Base-by-base conservation (phyloP, 2,797 vertebrate species). In the Todus mexicanus region DNA sequence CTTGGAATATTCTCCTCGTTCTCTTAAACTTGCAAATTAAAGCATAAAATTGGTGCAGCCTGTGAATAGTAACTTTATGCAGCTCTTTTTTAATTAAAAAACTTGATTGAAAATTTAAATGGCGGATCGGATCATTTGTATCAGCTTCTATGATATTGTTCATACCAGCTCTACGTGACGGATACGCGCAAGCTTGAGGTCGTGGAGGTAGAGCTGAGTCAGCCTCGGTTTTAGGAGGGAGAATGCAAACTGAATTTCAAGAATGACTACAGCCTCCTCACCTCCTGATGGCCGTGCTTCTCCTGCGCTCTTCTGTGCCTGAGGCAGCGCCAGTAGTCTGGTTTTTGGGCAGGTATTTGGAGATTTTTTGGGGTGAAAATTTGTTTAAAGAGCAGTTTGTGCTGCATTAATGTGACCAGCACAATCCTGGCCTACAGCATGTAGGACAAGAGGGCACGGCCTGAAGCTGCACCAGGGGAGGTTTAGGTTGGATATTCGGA, bases 61-160 rank as follows among this genome's bases (percentile, higher is more conserved):
- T 42, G 60, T 35, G 16, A 84, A 48, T 4, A 9, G 48, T 66
- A 92, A 93, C 66, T 56, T 72, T 87, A 91, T n/a, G 81, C 38
- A 91, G 90, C 33, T 56, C 94, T 92, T 88, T 94, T 93, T 89
- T 88, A 94, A 96, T 96, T 93, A 96, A 96, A 61, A 91, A 87
- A 16, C 66, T 47, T 87, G 75, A 92, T 40, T 84, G 84, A 92
- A 93, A 56, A 77, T 89, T 84, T 87, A 92, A 96, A 82, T 66
- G 78, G 72, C 17, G 9, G 76, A 82, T 88, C 54, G 47, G 43
- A 47, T 90, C 17, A 63, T 92, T 92, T 3, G 0, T n/a, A n/a
- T n/a, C n/a, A n/a, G n/a, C n/a, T n/a, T n/a, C n/a, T n/a, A n/a
- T 40, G 40, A 15, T 40, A 40, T 40, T 15, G 15, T 40, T 40